Evolutionary conservation across 2,888 invertebrate species (phyloP).

Genomic region (Caenorhabditis japonica): DNA sequence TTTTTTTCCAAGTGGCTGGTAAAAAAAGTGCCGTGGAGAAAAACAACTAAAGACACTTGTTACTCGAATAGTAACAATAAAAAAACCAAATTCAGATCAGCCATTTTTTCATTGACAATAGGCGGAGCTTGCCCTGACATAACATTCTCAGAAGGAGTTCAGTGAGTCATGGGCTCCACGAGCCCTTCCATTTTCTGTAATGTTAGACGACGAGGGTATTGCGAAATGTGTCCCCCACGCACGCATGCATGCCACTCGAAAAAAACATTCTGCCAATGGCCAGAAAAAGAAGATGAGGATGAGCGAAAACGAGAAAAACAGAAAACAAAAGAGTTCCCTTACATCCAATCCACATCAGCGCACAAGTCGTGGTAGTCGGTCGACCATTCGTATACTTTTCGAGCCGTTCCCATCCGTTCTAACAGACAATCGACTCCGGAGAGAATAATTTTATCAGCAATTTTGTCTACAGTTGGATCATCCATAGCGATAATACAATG

Average conservation of each 20-base stretch:
- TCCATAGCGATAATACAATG: conserved; percentile 39
- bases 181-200: conserved; percentile 10
- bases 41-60: too few relatives aligned
- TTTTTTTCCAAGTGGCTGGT: too few relatives aligned
- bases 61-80: neutral
- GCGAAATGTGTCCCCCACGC: conserved; percentile 31
- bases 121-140: conserved; percentile 47
- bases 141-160: conserved; percentile 22
- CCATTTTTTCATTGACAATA: conserved; percentile 23
- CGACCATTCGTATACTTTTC: conserved; percentile 55
- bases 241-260: too few relatives aligned
- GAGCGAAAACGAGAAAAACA: neutral
- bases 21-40: too few relatives aligned
- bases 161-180: conserved; percentile 38
- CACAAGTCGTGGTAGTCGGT: conserved; percentile 52
- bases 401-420: conserved; percentile 47
- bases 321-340: conserved; percentile 23
- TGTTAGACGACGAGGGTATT: conserved; percentile 39
- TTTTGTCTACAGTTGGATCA: conserved; percentile 42
- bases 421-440: conserved; percentile 60
- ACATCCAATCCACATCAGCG: conserved; percentile 58
- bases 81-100: conserved; percentile 19
- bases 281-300: neutral
- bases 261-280: too few relatives aligned
- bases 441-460: conserved; percentile 47